These are phyloP conservation scores for Poeciliopsis paucimaculata DNA, from an alignment of 2,797 vertebrate genomes.

Conservation along the genomic window DNA sequence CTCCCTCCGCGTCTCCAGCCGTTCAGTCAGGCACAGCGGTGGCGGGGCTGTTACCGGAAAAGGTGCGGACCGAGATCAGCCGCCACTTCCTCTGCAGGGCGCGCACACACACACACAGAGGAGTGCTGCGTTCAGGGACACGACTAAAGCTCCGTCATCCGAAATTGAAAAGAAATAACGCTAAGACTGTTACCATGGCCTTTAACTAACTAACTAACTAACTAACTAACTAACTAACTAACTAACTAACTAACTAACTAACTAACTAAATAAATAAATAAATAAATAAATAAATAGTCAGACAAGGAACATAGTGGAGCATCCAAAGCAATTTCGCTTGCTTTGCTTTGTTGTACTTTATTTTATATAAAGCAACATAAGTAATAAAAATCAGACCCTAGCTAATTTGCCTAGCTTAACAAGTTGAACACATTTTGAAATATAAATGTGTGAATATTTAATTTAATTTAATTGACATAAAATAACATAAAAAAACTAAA, in stretches of 20 bases:
- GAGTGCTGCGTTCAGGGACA: conserved; percentile 48
- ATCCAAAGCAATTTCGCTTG: not conserved
- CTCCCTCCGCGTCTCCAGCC: conserved; percentile 46
- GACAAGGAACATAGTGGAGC: not conserved
- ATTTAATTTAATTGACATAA: not conserved
- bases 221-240: too few relatives aligned
- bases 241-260: too few relatives aligned
- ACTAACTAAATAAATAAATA: too few relatives aligned
- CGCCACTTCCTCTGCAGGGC: conserved; percentile 84
- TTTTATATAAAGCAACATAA: not conserved
- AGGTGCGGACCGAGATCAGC: conserved; percentile 85
- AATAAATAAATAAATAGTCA: not conserved
- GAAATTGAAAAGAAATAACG: rapidly evolving
- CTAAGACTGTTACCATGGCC: not conserved
- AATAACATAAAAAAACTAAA: not conserved
- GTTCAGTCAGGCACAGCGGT: conserved; percentile 58
- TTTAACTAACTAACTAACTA: too few relatives aligned
- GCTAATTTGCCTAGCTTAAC: not conserved
- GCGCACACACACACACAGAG: conserved; percentile 71
- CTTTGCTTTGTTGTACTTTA: not conserved
- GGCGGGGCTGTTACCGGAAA: conserved; percentile 84
- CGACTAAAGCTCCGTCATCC: conserved; percentile 30
- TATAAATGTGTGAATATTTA: not conserved
- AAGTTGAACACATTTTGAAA: not conserved
- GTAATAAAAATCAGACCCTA: not conserved